Base-by-base conservation (phyloP, 2,888 invertebrate genomes). In the Himalopsyche tibetana region DNA sequence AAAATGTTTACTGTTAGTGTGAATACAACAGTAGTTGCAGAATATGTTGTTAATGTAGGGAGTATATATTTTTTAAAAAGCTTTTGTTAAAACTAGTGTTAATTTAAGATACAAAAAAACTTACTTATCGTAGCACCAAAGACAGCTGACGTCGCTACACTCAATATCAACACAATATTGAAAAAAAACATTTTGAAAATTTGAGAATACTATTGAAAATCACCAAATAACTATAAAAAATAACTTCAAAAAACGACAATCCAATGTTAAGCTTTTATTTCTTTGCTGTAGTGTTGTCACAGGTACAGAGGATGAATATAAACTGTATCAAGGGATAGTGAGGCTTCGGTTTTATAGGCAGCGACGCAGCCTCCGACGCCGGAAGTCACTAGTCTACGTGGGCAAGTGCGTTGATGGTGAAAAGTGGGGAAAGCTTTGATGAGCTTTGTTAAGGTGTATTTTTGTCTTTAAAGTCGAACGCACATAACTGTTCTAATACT, bases 81-180 rank as follows among this genome's bases (percentile, higher is more conserved):
- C 45, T 11, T 11, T 11, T 9, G 45, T 45, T 11, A 45, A 45
- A 45, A 45, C 8, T 5, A 0, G 45, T 45, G 9, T 45, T 5
- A 38, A 38, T n/a, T 69, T 15, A 55, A 28, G 51, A 11, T 51
- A 55, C 15, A 80, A n/a, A n/a, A 56, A 84, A 82, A 84, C 55
- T 55, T 69, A 81, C 87, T 87, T 82, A 87, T 85, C 63, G 42
- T 74, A 74, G 80, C 82, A 38, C 85, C 55, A 40, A 81, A 55
- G 8, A 85, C 85, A 9, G 85, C 80, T 1, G 87, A 80, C n/a
- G 56, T 42, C 36, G 82, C 84, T 74, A 87, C 42, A 74, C 87
- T 83, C 36, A 82, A 55, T 42, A 85, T 38, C 56, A 87, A 40
- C 55, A 87, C 81, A 55, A 87, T 83, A 85, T 87, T 81, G 45